Conservation (phyloP, 2,888 invertebrate genomes). For the Heliconius erato region DNA sequence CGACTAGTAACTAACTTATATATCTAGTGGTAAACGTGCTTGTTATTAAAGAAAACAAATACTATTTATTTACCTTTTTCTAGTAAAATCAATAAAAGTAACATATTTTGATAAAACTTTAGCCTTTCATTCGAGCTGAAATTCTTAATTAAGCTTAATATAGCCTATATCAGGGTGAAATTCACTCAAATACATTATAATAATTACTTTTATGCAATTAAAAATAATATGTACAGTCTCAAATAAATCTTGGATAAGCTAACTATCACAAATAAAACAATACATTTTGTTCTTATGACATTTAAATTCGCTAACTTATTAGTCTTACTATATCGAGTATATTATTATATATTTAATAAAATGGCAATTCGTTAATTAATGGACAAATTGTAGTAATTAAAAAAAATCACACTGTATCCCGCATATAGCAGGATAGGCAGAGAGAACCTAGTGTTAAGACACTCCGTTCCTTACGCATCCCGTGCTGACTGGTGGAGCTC, state of each 20-base stretch:
- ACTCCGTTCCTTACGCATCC: too few relatives aligned
- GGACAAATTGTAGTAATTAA: background rate
- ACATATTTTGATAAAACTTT: slow-evolving; percentile 3
- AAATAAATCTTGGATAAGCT: slow-evolving; percentile 57
- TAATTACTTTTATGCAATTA: slow-evolving; percentile 40
- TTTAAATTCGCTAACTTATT: background rate
- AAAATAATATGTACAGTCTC: slow-evolving; percentile 68
- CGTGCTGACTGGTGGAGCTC: too few relatives aligned
- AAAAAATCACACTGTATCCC: too few relatives aligned
- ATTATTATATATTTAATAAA: background rate
- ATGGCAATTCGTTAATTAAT: slow-evolving; percentile 11
- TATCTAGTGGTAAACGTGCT: slow-evolving; percentile 37
- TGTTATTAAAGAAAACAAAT: slow-evolving; percentile 6
- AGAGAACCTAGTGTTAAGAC: too few relatives aligned
- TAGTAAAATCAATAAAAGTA: background rate
- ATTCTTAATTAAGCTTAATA: background rate
- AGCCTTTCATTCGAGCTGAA: background rate
- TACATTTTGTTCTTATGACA: slow-evolving; percentile 34
- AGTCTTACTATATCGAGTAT: slow-evolving; percentile 18
- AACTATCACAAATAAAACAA: slow-evolving; percentile 53
- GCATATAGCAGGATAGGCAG: too few relatives aligned
- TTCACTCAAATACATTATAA: slow-evolving; percentile 34
- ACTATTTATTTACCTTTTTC: too few relatives aligned
- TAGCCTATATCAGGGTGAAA: background rate
- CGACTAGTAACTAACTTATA: slow-evolving; percentile 52